These are phyloP conservation scores for Peromyscus californicus DNA, from an alignment of 2,113 vertebrate genomes.

Conservation along the genomic window DNA sequence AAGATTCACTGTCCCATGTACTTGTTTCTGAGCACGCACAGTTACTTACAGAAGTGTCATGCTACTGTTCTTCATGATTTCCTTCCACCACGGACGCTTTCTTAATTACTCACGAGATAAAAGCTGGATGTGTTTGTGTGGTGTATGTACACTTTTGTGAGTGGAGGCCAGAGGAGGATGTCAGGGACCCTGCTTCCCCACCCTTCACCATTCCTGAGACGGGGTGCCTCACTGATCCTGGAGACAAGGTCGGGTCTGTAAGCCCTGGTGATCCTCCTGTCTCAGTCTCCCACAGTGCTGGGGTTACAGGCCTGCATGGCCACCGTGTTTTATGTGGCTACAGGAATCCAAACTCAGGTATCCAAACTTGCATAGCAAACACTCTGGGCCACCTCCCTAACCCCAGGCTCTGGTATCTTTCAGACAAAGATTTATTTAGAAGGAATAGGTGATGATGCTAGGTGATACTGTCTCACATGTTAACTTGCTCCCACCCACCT, in stretches of 20 bases:
- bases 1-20: background rate
- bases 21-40: background rate
- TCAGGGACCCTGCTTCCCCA: too few species aligned
- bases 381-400: background rate
- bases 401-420: constrained; percentile 47
- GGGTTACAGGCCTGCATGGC: background rate
- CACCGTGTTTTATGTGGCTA: background rate
- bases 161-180: background rate
- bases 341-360: background rate
- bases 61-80: constrained; percentile 22
- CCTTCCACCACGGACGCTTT: constrained; percentile 49
- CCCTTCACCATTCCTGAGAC: background rate
- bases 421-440: constrained; percentile 76
- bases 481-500: constrained; percentile 69
- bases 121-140: constrained; percentile 18
- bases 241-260: background rate
- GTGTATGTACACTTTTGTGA: background rate
- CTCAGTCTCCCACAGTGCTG: background rate
- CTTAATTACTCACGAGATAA: constrained; percentile 59
- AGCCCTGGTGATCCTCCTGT: background rate
- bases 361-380: background rate
- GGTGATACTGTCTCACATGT: constrained; percentile 65
- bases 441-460: background rate
- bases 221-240: background rate
- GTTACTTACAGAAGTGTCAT: background rate